A percentile compares a stretch with the other conserved stretches of the same genome.
phyloP scores from a whole-genome alignment of 2,797 vertebrate species.

The Gadopsis bispinosus region DNA sequence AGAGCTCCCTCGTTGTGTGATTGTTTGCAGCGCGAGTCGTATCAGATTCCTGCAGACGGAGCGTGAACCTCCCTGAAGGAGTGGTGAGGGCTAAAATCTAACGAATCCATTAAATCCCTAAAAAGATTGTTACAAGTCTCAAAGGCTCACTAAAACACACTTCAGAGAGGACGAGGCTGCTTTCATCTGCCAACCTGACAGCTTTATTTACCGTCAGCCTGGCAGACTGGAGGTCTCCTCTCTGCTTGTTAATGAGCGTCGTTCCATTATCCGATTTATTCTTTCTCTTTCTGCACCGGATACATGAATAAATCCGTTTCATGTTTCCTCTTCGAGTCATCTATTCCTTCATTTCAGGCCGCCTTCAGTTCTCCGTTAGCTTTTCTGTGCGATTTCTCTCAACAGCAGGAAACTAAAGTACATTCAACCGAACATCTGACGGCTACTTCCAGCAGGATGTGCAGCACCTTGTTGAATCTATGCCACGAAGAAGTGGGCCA shows the following conservation, averaged over 20 bases:
- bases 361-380: conserved; percentile 16
- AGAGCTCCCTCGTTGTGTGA: conserved; percentile 14
- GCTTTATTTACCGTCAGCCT: conserved; percentile 60
- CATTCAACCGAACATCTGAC: background rate
- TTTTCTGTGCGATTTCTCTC: conserved; percentile 25
- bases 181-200: conserved; percentile 70
- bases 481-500: too few species aligned
- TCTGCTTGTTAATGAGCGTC: conserved; percentile 60
- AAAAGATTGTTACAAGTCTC: conserved; percentile 53
- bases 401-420: background rate
- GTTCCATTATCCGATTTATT: conserved; percentile 32
- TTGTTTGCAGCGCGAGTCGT: conserved; percentile 38
- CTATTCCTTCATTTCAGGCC: conserved; percentile 25
- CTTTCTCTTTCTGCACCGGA: conserved; percentile 40
- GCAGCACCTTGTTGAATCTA: too few species aligned
- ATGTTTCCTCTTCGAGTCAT: conserved; percentile 46
- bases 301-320: conserved; percentile 54
- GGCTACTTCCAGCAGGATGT: too few species aligned
- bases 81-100: conserved; percentile 45
- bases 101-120: conserved; percentile 65
- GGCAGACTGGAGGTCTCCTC: conserved; percentile 55
- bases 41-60: conserved; percentile 30
- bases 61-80: conserved; percentile 56
- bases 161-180: conserved; percentile 53
- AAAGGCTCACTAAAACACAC: conserved; percentile 58